These are phyloP conservation scores for Coremacera marginata DNA, from an alignment of 2,888 invertebrate genomes.

Conservation along the genomic window DNA sequence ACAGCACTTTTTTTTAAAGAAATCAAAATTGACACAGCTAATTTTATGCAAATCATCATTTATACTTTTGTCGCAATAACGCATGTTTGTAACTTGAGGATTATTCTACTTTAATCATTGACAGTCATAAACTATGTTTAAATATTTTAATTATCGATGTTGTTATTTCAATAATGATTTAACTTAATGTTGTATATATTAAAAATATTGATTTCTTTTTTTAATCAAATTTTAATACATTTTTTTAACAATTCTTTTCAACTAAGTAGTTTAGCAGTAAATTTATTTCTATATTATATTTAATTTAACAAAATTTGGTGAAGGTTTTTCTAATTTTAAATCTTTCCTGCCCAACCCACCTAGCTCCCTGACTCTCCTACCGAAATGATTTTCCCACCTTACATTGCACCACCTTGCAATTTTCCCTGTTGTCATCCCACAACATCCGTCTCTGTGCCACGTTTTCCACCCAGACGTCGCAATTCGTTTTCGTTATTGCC, in stretches of 20 bases:
- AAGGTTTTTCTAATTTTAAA: constrained; percentile 37
- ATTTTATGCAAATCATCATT: neutral
- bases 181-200: neutral
- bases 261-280: neutral
- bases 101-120: neutral
- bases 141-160: neutral
- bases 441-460: constrained; percentile 62
- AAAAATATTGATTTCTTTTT: neutral
- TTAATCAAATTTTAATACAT: neutral
- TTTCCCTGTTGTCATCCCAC: constrained; percentile 67
- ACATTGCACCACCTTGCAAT: constrained; percentile 67
- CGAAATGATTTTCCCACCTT: constrained; percentile 69
- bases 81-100: neutral
- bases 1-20: neutral
- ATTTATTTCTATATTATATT: neutral
- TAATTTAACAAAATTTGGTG: constrained; percentile 10
- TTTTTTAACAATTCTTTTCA: neutral
- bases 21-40: neutral
- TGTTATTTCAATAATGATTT: neutral
- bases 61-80: neutral
- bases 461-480: constrained; percentile 55
- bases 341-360: constrained; percentile 42
- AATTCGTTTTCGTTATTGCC: constrained; percentile 57
- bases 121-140: too few relatives aligned
- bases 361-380: constrained; percentile 67